A percentile compares a stretch with the other conserved stretches of the same genome.
phyloP scores from a whole-genome alignment of 2,888 invertebrate genomes.

The Tetheella fluctuosa region DNA sequence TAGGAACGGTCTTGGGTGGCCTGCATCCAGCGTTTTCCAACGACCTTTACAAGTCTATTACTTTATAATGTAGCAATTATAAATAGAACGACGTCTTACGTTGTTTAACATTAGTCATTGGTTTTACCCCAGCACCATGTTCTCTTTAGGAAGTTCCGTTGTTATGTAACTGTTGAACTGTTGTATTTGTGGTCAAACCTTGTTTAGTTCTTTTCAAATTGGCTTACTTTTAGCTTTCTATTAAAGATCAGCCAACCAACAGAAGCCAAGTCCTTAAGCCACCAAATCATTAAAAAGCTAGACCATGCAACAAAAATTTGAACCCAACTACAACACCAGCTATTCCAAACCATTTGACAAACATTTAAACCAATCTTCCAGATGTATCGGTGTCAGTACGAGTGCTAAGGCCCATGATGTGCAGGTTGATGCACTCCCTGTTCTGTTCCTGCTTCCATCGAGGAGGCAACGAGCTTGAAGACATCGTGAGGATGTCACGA shows the following conservation, averaged over 20 bases:
- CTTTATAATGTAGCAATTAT: too few relatives aligned
- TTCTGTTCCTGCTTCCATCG: constrained; percentile 90
- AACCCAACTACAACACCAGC: background rate
- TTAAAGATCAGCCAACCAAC: too few relatives aligned
- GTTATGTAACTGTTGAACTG: background rate
- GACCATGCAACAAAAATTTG: background rate
- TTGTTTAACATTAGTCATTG: background rate
- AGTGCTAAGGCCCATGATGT: constrained; percentile 85
- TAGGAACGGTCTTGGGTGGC: too few relatives aligned
- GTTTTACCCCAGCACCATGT: background rate
- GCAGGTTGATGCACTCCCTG: constrained; percentile 88
- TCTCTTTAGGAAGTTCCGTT: background rate
- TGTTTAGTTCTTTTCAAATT: too few relatives aligned
- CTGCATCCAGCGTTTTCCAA: too few relatives aligned
- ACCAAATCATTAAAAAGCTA: background rate
- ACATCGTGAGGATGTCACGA: constrained; percentile 84
- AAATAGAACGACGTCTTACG: background rate
- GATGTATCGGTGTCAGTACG: constrained; percentile 89
- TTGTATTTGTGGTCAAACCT: background rate
- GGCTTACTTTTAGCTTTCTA: too few relatives aligned
- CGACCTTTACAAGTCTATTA: too few relatives aligned
- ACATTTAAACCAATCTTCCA: constrained; percentile 50
- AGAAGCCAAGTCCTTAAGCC: background rate
- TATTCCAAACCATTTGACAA: background rate
- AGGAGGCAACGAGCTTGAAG: constrained; percentile 81